Evolutionary conservation across 2,888 invertebrate species (phyloP), one percentile per base, ranked within the genome.

Genomic region (Pemphredon lugubris): DNA sequence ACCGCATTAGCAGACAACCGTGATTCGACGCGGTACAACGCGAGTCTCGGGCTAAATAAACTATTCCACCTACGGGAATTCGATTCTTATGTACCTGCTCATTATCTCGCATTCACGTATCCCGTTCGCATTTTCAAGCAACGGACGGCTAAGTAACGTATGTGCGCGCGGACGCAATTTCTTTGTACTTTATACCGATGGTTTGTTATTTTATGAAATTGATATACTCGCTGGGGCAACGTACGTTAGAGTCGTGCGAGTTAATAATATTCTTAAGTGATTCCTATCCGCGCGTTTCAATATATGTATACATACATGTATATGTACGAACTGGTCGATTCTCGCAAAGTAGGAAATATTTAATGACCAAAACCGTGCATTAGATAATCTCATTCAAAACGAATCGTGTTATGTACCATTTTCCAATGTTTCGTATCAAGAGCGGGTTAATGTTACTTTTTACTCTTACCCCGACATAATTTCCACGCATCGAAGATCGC

Each of bases 31-130:
- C 34, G 34, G 9, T 34, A 34, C 50, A 14, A 5, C 34, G 9
- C 2, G 1, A 9, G 30, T 1, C 26, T 14, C 26, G 4, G 16
- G 11, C 32, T 32, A 11, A 48, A 45, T 45, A 14, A 26, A 53
- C 53, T 9, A 40, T 53, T 40, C 53, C 44, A 30, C n/a, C 39
- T 57, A 65, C 60, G 64, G 71, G 74, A 69, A 72, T 74, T 73
- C 53, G 26, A 40, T 40, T 53, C 53, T 7, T 32, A 26, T 30
- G 13, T 11, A 18, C 53, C 18, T 16, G 11, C 20, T 53, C 23
- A 53, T 53, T 37, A 37, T 50, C 37, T 20, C 37, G 21, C 21
- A 13, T 16, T 21, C 34, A 51, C 18, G 20, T 13, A 39, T 50
- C 18, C 20, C 6, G 44, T 44, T 16, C 44, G 9, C 30, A 30